Percentiles rank a stretch among this genome's conserved stretches.
Evolutionary conservation across 2,797 vertebrate species (phyloP).

Genomic region (Streptopelia turtur): DNA sequence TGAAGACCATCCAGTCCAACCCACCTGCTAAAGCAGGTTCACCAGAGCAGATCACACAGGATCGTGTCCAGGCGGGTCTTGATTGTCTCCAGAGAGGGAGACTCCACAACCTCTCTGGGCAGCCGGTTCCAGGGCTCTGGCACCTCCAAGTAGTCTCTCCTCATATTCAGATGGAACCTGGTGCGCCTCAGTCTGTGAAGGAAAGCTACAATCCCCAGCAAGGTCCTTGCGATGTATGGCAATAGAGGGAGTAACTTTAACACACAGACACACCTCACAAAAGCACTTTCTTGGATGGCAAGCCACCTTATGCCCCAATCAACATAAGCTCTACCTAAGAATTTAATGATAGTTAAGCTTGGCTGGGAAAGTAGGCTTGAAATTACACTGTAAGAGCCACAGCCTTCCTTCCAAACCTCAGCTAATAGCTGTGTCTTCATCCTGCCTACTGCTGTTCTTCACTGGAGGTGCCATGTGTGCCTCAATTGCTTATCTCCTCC

Average conservation of each 20-base stretch:
- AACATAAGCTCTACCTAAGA: background rate
- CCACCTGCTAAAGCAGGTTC: no score
- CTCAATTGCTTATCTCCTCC: background rate
- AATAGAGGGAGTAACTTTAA: background rate
- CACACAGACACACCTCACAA: fast-evolving
- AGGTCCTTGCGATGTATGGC: background rate
- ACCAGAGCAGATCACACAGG: no score
- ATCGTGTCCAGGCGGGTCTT: no score
- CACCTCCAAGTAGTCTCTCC: no score
- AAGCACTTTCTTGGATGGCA: background rate
- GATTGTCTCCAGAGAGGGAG: no score
- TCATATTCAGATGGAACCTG: no score
- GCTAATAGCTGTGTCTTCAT: background rate
- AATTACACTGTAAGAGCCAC: background rate
- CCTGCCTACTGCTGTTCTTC: background rate
- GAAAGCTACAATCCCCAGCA: background rate
- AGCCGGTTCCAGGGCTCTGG: no score
- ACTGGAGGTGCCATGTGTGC: background rate
- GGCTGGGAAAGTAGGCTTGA: background rate
- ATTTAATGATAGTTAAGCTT: background rate
- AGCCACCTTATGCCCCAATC: background rate
- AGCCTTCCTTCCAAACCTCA: background rate
- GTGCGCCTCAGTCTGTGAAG: background rate
- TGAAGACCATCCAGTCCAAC: no score
- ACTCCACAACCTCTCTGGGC: no score